Percentiles rank a stretch among this genome's conserved stretches.
Evolutionary conservation across 1,140 invertebrate species (phyloP).

Genomic region (Alviniconcha marisindica): DNA sequence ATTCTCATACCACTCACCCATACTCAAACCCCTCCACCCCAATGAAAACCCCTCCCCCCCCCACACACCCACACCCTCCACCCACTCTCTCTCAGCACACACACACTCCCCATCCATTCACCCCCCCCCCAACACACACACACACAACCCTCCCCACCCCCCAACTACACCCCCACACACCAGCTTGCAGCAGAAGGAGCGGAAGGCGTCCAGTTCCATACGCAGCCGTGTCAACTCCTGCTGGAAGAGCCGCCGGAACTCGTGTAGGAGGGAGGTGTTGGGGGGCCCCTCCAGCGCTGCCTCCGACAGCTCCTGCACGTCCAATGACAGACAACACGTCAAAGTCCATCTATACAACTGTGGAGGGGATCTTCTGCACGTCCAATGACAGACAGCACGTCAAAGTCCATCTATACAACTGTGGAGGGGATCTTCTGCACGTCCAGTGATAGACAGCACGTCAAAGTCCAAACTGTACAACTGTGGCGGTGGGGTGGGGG

Average conservation of each 20-base stretch:
- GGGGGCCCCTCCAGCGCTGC: not conserved
- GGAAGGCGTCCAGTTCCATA: conserved; percentile 17
- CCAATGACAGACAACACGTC: not conserved
- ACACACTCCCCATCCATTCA: not conserved
- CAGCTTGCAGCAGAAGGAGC: not conserved
- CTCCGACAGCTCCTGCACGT: not conserved
- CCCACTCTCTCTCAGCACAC: not conserved
- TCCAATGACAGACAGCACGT: not conserved
- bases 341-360: too few relatives aligned
- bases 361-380: not conserved
- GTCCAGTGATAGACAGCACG: too few relatives aligned
- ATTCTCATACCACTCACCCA: not conserved
- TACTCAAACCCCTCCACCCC: not conserved
- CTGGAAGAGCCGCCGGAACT: not conserved
- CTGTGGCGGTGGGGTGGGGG: too few relatives aligned
- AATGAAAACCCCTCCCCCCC: too few relatives aligned
- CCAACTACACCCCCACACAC: not conserved
- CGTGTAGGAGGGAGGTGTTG: not conserved
- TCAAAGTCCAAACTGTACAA: too few relatives aligned
- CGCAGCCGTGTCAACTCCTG: not conserved
- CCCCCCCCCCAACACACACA: not conserved
- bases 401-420: too few relatives aligned
- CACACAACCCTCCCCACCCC: not conserved
- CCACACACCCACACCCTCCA: not conserved
- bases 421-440: too few relatives aligned